phyloP scores from a whole-genome alignment of 2,113 vertebrate species.

The Nyctibius bracteatus region DNA sequence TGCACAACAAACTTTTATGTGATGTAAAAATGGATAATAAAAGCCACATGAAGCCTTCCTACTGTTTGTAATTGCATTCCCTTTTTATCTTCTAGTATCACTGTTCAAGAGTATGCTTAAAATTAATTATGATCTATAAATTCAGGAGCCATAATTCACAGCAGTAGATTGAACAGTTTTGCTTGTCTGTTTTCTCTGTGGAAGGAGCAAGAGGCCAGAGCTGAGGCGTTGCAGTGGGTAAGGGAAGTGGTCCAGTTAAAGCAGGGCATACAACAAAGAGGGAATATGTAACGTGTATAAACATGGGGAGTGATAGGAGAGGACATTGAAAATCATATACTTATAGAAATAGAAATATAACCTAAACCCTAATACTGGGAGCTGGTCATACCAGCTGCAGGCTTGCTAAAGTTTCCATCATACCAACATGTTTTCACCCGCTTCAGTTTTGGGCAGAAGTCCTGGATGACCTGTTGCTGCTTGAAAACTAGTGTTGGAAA shows the following conservation, averaged over 20 bases:
- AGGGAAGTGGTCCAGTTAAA: background rate
- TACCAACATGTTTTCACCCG: background rate
- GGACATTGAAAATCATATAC: background rate
- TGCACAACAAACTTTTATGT: background rate
- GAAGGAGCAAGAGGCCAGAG: background rate
- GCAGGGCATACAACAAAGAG: background rate
- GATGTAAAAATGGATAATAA: background rate
- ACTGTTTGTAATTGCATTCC: background rate
- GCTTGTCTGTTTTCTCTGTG: background rate
- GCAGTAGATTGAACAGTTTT: background rate
- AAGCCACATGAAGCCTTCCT: background rate
- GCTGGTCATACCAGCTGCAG: background rate
- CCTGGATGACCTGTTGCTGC: background rate
- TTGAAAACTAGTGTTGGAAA: background rate
- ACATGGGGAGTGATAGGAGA: background rate
- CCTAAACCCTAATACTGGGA: background rate
- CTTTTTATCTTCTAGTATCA: background rate
- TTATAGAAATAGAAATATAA: background rate
- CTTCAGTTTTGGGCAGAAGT: background rate
- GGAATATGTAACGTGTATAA: background rate
- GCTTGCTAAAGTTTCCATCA: background rate
- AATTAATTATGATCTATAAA: background rate
- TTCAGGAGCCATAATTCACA: background rate
- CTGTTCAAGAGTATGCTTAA: background rate
- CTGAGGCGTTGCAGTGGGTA: background rate